phyloP scores from a whole-genome alignment of 2,113 vertebrate genomes.

The Indicator maculatus region DNA sequence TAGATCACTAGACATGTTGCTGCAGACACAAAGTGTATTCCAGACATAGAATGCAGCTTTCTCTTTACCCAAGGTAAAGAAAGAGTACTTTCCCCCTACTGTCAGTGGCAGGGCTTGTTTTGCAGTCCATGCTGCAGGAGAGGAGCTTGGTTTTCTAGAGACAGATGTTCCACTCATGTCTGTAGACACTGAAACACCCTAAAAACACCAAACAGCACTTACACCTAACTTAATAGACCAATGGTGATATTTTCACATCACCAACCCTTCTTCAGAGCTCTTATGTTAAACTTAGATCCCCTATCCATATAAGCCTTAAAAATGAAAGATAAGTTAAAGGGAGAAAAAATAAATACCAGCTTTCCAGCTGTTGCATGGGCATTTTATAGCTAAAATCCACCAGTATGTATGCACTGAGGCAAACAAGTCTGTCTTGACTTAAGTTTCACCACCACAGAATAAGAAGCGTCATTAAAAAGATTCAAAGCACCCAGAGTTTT shows the following conservation, averaged over 20 bases:
- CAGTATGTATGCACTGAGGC: rapidly evolving
- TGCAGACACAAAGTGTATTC: background rate
- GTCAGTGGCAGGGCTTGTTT: background rate
- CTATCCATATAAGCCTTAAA: background rate
- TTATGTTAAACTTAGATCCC: background rate
- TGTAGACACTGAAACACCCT: rapidly evolving
- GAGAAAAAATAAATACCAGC: background rate
- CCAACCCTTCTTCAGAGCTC: background rate
- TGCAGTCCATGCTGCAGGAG: background rate
- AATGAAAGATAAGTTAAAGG: rapidly evolving
- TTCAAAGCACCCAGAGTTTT: background rate
- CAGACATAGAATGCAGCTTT: background rate
- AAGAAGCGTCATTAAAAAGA: background rate
- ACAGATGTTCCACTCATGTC: background rate
- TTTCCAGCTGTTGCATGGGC: rapidly evolving
- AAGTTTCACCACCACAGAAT: background rate
- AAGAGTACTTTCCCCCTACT: background rate
- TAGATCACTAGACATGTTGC: background rate
- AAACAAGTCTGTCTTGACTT: background rate
- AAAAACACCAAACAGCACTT: background rate
- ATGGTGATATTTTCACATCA: rapidly evolving
- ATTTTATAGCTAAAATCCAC: background rate
- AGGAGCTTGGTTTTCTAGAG: background rate
- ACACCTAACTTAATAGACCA: background rate
- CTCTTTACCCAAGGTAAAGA: background rate